Base-by-base conservation (phyloP, 2,797 vertebrate genomes). In the Lepilemur ruficaudatus region DNA sequence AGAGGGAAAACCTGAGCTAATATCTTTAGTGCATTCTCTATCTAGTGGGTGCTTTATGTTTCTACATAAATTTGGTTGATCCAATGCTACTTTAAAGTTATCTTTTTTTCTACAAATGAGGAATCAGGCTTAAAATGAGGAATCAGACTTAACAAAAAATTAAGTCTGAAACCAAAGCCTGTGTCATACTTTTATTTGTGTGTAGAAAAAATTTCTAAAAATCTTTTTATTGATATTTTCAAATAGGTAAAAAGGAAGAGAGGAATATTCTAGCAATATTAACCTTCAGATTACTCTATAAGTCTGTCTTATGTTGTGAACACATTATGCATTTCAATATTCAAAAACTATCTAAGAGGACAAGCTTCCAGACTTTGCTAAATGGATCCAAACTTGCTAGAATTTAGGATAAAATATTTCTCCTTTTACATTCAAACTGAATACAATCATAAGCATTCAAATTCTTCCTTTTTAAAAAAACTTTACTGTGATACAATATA, bases 351-450 rank as follows among this genome's bases (percentile, higher is more conserved):
- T 25, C 23, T 65, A 38, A 79, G 5, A 50, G n/a, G 11, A 75
- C 69, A 86, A 18, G 14, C 20, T 83, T 61, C 83, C 52, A 67
- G 79, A 59, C 17, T 80, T 2, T 38, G 15, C 4, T 91, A 82
- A 72, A 38, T 14, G 5, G 15, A 78, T 35, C 4, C 35, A 91
- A 83, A 81, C 15, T 87, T 65, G 28, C 30, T 63, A 73, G 69
- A 50, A 52, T 48, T 30, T 83, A 28, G 32, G 41, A 4, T 67
- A 87, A 89, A 92, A 63, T 65, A 23, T 72, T 76, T 76, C 11
- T 50, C 17, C 12, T 82, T 82, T 80, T 10, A n/a, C 65, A 82
- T 79, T 93, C 63, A 94, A 91, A 79, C 78, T 78, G 81, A 88
- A 41, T 55, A 87, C 41, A 93, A 81, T 72, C 13, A 61, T 2